These are phyloP conservation scores for Drosophila varians DNA, from an alignment of 1,140 invertebrate species.

Conservation along the genomic window DNA sequence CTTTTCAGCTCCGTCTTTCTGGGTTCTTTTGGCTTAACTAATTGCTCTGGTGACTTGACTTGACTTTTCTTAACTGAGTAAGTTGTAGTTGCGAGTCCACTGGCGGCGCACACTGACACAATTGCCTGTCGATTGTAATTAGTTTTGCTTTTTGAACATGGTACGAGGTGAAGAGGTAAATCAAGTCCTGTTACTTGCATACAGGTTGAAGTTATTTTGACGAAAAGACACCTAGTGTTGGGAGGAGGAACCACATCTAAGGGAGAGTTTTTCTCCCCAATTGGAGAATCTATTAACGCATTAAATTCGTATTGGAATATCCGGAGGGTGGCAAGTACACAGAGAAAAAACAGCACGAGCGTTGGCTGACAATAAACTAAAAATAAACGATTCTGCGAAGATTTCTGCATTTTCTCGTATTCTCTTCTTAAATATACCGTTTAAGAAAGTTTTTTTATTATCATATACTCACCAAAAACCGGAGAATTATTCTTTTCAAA, in stretches of 20 bases:
- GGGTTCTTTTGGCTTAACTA: conserved; percentile 68
- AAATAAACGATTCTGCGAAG: conserved; percentile 16
- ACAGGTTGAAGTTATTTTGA: not conserved
- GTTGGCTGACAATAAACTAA: not conserved
- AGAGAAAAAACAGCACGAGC: not conserved
- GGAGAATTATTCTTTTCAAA: conserved; percentile 24
- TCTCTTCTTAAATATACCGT: conserved; percentile 11
- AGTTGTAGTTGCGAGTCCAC: conserved; percentile 10
- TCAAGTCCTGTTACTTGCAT: conserved; percentile 44
- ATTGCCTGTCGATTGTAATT: conserved; percentile 83
- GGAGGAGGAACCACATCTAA: not conserved
- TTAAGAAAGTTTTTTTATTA: conserved; percentile 23
- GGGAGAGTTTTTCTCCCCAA: conserved; percentile 7
- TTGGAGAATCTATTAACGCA: conserved; percentile 5
- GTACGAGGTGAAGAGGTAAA: not conserved
- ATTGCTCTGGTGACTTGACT: conserved; percentile 61
- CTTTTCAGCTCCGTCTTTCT: conserved; percentile 31
- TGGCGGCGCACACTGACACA: conserved; percentile 51
- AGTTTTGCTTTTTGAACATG: conserved; percentile 76
- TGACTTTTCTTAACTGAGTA: conserved; percentile 33
- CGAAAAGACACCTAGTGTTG: conserved; percentile 35
- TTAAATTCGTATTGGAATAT: not conserved
- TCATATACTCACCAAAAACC: conserved; percentile 1
- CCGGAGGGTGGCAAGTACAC: not conserved
- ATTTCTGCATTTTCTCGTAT: conserved; percentile 6